These are phyloP conservation scores for Melanotaenia pygmaea DNA, from an alignment of 2,797 vertebrate genomes.

Conservation along the genomic window DNA sequence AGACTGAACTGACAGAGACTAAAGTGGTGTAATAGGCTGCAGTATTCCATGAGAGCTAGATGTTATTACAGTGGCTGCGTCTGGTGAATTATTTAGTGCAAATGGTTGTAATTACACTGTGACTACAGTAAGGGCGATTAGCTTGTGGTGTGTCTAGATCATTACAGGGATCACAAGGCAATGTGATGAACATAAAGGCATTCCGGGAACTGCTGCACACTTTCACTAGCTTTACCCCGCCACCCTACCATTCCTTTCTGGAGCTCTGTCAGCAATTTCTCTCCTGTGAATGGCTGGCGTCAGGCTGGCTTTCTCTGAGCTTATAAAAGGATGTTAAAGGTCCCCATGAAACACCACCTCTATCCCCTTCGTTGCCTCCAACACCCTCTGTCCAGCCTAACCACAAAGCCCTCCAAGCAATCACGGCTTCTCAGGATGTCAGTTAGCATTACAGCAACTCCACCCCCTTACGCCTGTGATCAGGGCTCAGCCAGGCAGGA, in stretches of 20 bases:
- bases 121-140: constrained; percentile 47
- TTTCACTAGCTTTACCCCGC: constrained; percentile 28
- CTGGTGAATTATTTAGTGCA: constrained; percentile 76
- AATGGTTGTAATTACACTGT: constrained; percentile 75
- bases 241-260: constrained; percentile 19
- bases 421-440: constrained; percentile 82
- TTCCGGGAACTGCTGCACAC: constrained; percentile 66
- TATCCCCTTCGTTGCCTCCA: constrained; percentile 51
- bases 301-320: constrained; percentile 60
- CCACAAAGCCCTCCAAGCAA: constrained; percentile 71
- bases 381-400: constrained; percentile 49
- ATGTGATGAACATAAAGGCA: constrained; percentile 47
- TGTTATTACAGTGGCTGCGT: constrained; percentile 67
- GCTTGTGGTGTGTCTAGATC: constrained; percentile 54
- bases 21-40: constrained; percentile 62
- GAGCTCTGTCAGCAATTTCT: constrained; percentile 65
- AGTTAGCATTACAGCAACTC: constrained; percentile 77
- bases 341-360: constrained; percentile 66
- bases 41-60: constrained; percentile 61
- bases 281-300: constrained; percentile 63
- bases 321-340: constrained; percentile 79
- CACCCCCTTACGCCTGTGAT: constrained; percentile 52
- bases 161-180: constrained; percentile 42
- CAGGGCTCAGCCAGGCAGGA: constrained; percentile 65
- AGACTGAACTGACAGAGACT: constrained; percentile 42